Conservation (phyloP, 2,888 invertebrate genomes). For the Tachystola acroxantha region DNA sequence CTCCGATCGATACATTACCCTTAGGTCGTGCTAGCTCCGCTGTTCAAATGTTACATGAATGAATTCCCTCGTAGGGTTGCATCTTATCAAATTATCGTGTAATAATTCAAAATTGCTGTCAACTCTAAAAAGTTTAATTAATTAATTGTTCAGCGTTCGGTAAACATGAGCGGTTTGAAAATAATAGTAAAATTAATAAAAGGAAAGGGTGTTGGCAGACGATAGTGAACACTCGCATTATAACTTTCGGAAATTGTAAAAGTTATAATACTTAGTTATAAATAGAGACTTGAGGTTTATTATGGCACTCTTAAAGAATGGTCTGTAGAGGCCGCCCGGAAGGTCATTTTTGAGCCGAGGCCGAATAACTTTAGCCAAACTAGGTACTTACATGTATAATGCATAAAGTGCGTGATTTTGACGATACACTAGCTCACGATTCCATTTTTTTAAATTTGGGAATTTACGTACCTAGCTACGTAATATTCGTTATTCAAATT, state of each 20-base stretch:
- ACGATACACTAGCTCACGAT: too few species aligned
- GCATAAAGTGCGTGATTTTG: too few species aligned
- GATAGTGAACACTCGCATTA: background rate
- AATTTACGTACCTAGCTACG: too few species aligned
- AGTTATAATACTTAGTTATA: slow-evolving; percentile 7
- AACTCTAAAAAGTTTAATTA: background rate
- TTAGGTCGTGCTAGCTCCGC: too few species aligned
- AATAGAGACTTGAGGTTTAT: slow-evolving; percentile 6
- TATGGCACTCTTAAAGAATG: slow-evolving; percentile 1
- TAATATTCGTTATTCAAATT: too few species aligned
- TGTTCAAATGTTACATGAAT: too few species aligned
- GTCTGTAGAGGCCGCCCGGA: background rate
- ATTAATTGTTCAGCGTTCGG: background rate
- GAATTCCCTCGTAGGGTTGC: too few species aligned
- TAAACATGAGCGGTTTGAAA: background rate
- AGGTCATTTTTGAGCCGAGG: background rate
- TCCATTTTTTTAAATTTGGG: too few species aligned
- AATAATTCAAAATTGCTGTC: slow-evolving; percentile 8
- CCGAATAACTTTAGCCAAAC: too few species aligned
- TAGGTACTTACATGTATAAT: too few species aligned
- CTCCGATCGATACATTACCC: too few species aligned
- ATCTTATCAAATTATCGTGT: slow-evolving; percentile 8
- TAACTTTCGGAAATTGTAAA: slow-evolving; percentile 7
- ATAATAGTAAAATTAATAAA: slow-evolving; percentile 1
- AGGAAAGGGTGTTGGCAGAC: background rate